These are phyloP conservation scores for Molothrus aeneus DNA, from an alignment of 2,797 vertebrate genomes.

Conservation along the genomic window DNA sequence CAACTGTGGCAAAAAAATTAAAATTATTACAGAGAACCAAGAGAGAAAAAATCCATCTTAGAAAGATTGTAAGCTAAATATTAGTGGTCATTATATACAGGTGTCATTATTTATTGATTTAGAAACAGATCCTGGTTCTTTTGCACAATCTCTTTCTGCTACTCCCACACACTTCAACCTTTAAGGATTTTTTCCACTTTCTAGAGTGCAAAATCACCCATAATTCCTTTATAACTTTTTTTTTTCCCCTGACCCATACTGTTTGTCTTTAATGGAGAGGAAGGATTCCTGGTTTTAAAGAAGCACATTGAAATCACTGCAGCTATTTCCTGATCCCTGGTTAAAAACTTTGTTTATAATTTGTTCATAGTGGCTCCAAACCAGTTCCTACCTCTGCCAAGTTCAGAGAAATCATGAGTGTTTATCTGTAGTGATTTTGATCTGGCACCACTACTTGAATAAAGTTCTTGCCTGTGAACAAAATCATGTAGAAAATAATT, in stretches of 20 bases:
- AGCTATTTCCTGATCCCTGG: neutral
- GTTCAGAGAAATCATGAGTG: neutral
- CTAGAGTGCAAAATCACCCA: fast-evolving
- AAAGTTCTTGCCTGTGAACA: neutral
- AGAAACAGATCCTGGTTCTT: neutral
- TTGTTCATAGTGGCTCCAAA: neutral
- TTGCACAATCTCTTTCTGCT: neutral
- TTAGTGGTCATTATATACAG: neutral
- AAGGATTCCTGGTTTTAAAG: neutral
- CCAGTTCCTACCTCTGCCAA: neutral
- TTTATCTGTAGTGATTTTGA: neutral
- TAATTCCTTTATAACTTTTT: neutral
- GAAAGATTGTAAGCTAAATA: neutral
- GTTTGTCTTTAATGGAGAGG: neutral
- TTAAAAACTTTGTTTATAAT: neutral
- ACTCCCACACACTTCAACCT: neutral
- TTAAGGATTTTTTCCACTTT: neutral
- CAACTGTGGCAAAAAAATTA: neutral
- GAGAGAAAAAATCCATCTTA: neutral
- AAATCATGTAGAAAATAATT: neutral
- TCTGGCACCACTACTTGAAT: neutral
- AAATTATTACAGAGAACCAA: neutral
- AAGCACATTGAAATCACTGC: neutral
- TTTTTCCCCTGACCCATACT: neutral
- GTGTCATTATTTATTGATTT: neutral